Percentiles rank a stretch among this genome's conserved stretches.
Conservation (phyloP, 2,888 invertebrate genomes). For the Xanthostigma xanthostigma region DNA sequence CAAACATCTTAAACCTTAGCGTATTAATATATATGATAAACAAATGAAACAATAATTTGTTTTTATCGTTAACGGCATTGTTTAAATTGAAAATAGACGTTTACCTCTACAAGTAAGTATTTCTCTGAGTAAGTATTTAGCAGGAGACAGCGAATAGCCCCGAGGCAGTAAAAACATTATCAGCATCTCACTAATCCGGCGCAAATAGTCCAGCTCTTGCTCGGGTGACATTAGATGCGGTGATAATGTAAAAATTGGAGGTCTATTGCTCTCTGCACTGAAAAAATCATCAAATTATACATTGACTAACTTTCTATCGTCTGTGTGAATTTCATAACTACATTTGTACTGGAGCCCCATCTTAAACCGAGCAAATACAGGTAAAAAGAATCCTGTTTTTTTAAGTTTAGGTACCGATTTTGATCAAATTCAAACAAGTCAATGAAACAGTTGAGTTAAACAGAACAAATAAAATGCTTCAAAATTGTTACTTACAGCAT, state of each 20-base stretch:
- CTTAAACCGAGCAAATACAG: too few relatives aligned
- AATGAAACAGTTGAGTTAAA: neutral
- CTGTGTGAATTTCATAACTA: too few relatives aligned
- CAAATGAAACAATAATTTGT: neutral
- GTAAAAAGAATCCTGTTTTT: too few relatives aligned
- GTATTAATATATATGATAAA: too few relatives aligned
- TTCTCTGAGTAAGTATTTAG: constrained; percentile 68
- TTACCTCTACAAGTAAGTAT: constrained; percentile 72
- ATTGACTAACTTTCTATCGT: too few relatives aligned
- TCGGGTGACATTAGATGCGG: constrained; percentile 59
- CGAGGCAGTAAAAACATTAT: constrained; percentile 69
- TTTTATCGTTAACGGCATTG: neutral
- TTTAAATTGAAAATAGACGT: constrained; percentile 10
- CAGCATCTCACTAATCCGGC: constrained; percentile 68
- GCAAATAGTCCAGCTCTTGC: constrained; percentile 63
- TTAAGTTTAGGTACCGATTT: neutral
- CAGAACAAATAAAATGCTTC: constrained; percentile 2
- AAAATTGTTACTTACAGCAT: constrained; percentile 45
- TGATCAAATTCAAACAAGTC: neutral
- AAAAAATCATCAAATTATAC: constrained; percentile 12
- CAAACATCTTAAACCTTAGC: too few relatives aligned
- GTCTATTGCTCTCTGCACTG: constrained; percentile 44
- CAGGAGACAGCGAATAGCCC: constrained; percentile 62
- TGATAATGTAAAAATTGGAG: constrained; percentile 56
- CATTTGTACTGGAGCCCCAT: too few relatives aligned